Conservation (phyloP, 2,888 invertebrate species). For the Ochropacha duplaris region DNA sequence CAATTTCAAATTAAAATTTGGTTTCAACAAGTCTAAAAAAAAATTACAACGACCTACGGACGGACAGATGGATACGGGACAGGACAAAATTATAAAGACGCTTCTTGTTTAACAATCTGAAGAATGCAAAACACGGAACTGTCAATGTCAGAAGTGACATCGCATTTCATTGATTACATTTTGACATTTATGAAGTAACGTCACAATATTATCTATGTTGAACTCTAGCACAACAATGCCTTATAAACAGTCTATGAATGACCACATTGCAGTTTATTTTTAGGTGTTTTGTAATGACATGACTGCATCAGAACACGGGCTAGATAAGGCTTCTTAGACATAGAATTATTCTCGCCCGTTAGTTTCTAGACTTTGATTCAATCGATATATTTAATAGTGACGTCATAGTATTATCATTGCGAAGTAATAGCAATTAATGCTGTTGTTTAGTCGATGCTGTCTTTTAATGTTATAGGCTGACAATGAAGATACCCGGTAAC, state of each 20-base stretch:
- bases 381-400: conserved; percentile 22
- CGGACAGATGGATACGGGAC: too few relatives aligned
- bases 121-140: neutral
- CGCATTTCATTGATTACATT: neutral
- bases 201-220: neutral
- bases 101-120: too few relatives aligned
- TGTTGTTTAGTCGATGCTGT: too few relatives aligned
- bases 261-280: neutral
- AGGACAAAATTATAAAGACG: too few relatives aligned
- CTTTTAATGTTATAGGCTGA: too few relatives aligned
- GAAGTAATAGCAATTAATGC: too few relatives aligned
- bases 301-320: neutral
- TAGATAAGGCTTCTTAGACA: conserved; percentile 8
- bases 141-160: neutral
- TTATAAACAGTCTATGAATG: neutral
- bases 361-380: neutral
- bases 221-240: neutral
- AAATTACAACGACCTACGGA: too few relatives aligned
- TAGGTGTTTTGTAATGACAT: neutral
- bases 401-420: conserved; percentile 15
- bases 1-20: too few relatives aligned
- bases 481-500: too few relatives aligned
- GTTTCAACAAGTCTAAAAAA: too few relatives aligned
- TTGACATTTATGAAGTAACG: neutral
- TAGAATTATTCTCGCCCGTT: conserved; percentile 18